Evolutionary conservation across 2,888 invertebrate species (phyloP).

Genomic region (Empis stercorea): DNA sequence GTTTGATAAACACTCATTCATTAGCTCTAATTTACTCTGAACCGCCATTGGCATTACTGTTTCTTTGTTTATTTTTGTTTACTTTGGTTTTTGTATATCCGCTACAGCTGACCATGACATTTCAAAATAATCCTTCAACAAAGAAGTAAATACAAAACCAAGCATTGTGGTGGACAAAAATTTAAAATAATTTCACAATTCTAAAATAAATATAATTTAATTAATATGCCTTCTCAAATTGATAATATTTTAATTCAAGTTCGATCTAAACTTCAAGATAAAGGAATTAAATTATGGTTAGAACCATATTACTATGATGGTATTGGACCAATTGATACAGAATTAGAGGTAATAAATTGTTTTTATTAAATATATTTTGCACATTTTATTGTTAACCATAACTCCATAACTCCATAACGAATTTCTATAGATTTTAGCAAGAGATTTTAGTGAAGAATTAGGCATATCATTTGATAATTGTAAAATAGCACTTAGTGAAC

Average conservation of each 20-base stretch:
- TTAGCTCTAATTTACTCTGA: too few relatives aligned
- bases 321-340: slow-evolving; percentile 35
- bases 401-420: background rate
- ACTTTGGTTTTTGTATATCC: too few relatives aligned
- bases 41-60: too few relatives aligned
- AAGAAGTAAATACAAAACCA: too few relatives aligned
- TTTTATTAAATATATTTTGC: too few relatives aligned
- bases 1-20: too few relatives aligned
- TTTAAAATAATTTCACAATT: background rate
- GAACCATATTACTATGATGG: slow-evolving; percentile 50
- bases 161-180: background rate
- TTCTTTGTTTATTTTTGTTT: too few relatives aligned
- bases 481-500: slow-evolving; percentile 43
- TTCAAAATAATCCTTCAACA: too few relatives aligned
- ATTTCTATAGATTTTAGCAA: slow-evolving; percentile 45
- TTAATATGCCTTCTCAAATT: slow-evolving; percentile 23
- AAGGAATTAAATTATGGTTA: slow-evolving; percentile 62
- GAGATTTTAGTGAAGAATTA: slow-evolving; percentile 43
- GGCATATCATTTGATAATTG: slow-evolving; percentile 41
- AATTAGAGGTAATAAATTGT: slow-evolving; percentile 32
- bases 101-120: too few relatives aligned
- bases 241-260: slow-evolving; percentile 54
- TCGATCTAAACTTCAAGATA: slow-evolving; percentile 51
- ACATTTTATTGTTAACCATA: background rate
- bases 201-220: background rate